Percentiles rank a stretch among this genome's conserved stretches.
phyloP scores from a whole-genome alignment of 1,140 invertebrate species.

The Papilio polytes region DNA sequence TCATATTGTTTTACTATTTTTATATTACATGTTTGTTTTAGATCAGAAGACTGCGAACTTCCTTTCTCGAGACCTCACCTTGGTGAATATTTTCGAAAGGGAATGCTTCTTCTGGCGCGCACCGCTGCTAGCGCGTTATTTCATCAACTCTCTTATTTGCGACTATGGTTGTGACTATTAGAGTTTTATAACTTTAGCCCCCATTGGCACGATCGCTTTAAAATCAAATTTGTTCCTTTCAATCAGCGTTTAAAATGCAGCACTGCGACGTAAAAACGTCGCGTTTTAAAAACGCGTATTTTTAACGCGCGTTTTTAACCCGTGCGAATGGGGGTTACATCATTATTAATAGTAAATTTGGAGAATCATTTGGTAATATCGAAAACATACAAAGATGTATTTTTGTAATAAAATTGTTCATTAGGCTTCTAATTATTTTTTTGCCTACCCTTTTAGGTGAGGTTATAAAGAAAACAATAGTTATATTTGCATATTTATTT shows the following conservation, averaged over 20 bases:
- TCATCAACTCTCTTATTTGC: constrained; percentile 58
- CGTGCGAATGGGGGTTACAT: no score
- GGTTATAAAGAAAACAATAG: constrained; percentile 42
- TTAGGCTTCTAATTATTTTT: no score
- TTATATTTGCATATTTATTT: constrained; percentile 48
- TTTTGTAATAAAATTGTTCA: no score
- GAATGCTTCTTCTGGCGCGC: constrained; percentile 59
- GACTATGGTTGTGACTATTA: constrained; percentile 61
- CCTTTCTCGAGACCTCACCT: constrained; percentile 55
- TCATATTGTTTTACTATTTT: neutral
- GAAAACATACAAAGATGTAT: no score
- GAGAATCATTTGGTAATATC: no score
- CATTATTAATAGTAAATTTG: no score
- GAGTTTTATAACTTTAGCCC: neutral
- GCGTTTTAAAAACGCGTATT: no score
- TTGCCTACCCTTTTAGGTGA: no score
- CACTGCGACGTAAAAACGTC: no score
- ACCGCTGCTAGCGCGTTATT: constrained; percentile 48
- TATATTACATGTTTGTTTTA: constrained; percentile 50
- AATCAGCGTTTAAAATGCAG: no score
- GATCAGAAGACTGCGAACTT: constrained; percentile 57
- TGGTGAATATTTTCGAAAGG: constrained; percentile 64
- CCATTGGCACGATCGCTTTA: neutral
- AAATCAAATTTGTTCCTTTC: no score
- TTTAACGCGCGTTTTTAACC: no score